Evolutionary conservation across 2,113 vertebrate genomes (phyloP), one percentile per base, ranked within the genome.

Genomic region (Hemicordylus capensis): DNA sequence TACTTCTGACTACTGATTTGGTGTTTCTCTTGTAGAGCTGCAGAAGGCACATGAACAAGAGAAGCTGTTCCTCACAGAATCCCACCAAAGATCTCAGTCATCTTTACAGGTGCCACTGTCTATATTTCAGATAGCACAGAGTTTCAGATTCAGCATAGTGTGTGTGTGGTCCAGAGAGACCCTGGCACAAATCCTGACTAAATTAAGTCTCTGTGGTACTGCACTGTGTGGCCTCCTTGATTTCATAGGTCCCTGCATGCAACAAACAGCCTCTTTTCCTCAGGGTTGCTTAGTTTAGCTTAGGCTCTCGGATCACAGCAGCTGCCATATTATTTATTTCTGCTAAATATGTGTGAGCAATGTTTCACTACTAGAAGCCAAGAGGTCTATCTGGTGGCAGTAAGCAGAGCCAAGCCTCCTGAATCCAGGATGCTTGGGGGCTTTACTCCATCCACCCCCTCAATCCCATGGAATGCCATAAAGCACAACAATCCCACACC

Each of bases 31-130:
- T 39, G 1, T 95, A 99, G 98, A 94, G 82, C 90, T 97, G 72
- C 95, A 73, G 92, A 91, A 86, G 54, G 93, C 44, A 1, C 92
- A 96, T 0, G 88, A 95, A n/a, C 89, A 96, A 31, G 97, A 98
- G 93, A 97, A 95, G 89, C 85, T 85, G 54, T 73, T 93, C 15
- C 94, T 98, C 87, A 93, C 86, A 0, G 95, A 96, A 79, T 93
- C 87, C 19, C 95, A 97, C 84, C 90, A 93, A 48, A 95, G 91
- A 10, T 80, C 95, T 72, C 96, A 97, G 79, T 90, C 24, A 0
- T 75, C 93, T 70, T 86, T 96, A 76, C 95, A 97, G 96, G 96
- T 97, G 87, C 86, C 88, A 22, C 0, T 0, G 10, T 37, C 19
- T 8, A 7, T 51, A 54, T 74, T 76, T n/a, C 20, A 15, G 3